Conservation (phyloP, 1,140 invertebrate genomes). For the Anoplolepis gracilipes region DNA sequence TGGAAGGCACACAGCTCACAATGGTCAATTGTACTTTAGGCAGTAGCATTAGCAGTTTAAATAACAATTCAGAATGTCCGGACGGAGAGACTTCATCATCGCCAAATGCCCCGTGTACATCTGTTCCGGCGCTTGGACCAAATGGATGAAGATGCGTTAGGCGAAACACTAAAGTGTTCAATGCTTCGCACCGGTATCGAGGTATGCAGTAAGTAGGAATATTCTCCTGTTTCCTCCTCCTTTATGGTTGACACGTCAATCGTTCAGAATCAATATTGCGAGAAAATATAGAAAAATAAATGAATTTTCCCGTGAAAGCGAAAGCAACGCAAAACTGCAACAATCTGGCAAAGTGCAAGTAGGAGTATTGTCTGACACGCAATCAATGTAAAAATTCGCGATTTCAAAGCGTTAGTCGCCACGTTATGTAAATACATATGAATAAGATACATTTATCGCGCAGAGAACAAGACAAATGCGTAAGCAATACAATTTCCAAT, state of each 20-base stretch:
- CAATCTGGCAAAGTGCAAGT: conserved; percentile 38
- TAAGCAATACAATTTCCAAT: background rate
- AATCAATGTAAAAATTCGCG: conserved; percentile 63
- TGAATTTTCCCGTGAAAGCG: conserved; percentile 39
- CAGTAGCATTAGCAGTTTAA: conserved; percentile 80
- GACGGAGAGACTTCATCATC: conserved; percentile 67
- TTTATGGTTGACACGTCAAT: background rate
- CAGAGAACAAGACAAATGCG: conserved; percentile 46
- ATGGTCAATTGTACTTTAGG: conserved; percentile 80
- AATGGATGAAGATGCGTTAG: conserved; percentile 80
- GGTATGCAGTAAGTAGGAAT: conserved; percentile 65
- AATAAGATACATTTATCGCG: conserved; percentile 42
- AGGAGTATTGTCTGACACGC: conserved; percentile 27
- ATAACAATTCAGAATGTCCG: conserved; percentile 80
- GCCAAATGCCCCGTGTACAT: conserved; percentile 74
- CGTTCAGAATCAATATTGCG: background rate
- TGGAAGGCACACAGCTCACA: conserved; percentile 81
- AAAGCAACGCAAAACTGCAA: conserved; percentile 64
- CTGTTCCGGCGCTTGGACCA: conserved; percentile 80
- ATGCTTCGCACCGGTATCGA: conserved; percentile 58
- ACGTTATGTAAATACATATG: conserved; percentile 48
- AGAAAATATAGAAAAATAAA: conserved; percentile 35
- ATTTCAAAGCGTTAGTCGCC: conserved; percentile 17
- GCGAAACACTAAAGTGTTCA: conserved; percentile 64
- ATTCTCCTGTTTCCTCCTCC: conserved; percentile 37